phyloP scores from a whole-genome alignment of 2,113 vertebrate genomes.

The human region DNA sequence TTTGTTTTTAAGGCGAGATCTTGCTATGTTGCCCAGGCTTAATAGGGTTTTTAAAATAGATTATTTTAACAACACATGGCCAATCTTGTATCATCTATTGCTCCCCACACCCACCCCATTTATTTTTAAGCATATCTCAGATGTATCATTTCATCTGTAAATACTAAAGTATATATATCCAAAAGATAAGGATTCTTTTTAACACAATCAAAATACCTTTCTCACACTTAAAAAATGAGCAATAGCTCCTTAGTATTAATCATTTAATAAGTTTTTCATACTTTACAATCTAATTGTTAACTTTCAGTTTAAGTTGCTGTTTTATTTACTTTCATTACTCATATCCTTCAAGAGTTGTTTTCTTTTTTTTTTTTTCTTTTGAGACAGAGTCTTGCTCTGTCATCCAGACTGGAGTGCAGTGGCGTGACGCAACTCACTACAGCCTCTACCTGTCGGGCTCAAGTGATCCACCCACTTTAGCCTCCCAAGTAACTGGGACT shows the following conservation, averaged over 20 bases:
- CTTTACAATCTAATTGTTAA: neutral
- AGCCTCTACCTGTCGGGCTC: no score
- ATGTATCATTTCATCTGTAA: conserved; percentile 15
- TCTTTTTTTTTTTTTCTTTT: neutral
- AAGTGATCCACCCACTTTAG: no score
- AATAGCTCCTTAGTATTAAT: neutral
- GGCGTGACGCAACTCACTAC: no score
- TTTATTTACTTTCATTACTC: conserved; percentile 54
- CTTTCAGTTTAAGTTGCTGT: conserved; percentile 43
- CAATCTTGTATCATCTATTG: neutral
- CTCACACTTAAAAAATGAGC: conserved; percentile 5
- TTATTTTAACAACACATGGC: neutral
- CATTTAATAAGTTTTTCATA: conserved; percentile 50
- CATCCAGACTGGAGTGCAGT: no score
- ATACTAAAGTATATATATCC: neutral
- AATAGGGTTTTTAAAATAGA: no score
- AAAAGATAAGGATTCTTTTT: conserved; percentile 7
- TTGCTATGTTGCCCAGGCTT: no score
- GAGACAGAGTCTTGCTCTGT: no score
- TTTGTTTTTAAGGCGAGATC: no score
- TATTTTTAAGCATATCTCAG: conserved; percentile 18
- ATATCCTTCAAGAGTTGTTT: neutral
- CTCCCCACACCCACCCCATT: neutral
- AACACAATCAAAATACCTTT: neutral
- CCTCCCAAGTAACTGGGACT: no score